Conservation (phyloP, 2,888 invertebrate genomes). For the Vannuccia rotundouncinata region DNA sequence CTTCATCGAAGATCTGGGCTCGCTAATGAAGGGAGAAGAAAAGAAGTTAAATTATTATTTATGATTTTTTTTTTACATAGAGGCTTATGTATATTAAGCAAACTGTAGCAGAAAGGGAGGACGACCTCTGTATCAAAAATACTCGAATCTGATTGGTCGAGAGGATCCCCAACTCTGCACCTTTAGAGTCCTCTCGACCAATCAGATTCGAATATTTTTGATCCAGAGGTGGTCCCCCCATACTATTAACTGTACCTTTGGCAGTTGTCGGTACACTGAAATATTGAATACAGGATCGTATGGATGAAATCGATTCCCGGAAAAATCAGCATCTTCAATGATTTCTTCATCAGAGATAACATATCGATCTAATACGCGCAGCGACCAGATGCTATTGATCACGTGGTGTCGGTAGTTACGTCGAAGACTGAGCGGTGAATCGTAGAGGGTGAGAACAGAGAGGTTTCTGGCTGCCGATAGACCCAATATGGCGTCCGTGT, state of each 20-base stretch:
- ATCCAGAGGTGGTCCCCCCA: too few species aligned
- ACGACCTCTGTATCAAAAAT: too few species aligned
- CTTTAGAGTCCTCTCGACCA: too few species aligned
- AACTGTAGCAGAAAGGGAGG: neutral
- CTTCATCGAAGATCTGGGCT: neutral
- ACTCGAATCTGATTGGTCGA: too few species aligned
- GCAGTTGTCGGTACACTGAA: neutral
- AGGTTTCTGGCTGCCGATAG: slow-evolving; percentile 46
- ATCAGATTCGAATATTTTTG: too few species aligned
- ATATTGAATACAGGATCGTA: neutral
- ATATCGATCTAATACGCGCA: slow-evolving; percentile 52
- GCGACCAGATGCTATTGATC: slow-evolving; percentile 53
- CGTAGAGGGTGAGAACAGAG: slow-evolving; percentile 50
- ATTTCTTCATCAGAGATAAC: slow-evolving; percentile 56
- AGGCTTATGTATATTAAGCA: neutral
- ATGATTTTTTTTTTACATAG: too few species aligned
- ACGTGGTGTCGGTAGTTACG: slow-evolving; percentile 54
- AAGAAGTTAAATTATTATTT: too few species aligned
- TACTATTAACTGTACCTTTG: too few species aligned
- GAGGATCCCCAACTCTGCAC: too few species aligned
- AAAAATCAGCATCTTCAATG: slow-evolving; percentile 54
- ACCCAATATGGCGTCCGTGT: slow-evolving; percentile 49
- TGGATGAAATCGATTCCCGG: neutral
- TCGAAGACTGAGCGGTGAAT: slow-evolving; percentile 53
- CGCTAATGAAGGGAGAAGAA: neutral